phyloP scores from a whole-genome alignment of 2,888 invertebrate genomes.

The Drosophila gaucha region DNA sequence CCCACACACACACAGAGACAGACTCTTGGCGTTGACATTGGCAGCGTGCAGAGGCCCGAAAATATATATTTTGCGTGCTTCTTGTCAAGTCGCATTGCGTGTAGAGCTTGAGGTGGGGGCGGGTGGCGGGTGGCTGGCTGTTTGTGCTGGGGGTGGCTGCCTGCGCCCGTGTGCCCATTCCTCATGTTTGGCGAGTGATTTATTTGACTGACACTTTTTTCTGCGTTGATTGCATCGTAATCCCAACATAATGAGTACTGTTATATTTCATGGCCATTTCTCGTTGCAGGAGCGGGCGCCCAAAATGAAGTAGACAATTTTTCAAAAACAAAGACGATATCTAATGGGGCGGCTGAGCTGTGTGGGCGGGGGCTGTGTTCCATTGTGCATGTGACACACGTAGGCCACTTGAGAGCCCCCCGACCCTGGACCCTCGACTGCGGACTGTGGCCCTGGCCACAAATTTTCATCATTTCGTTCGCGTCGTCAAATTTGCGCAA shows the following conservation, averaged over 20 bases:
- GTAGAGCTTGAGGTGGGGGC: background rate
- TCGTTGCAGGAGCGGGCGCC: constrained; percentile 58
- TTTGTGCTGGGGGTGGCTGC: background rate
- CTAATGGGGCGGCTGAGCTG: constrained; percentile 24
- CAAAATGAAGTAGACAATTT: constrained; percentile 77
- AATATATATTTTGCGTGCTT: constrained; percentile 64
- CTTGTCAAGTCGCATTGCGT: constrained; percentile 59
- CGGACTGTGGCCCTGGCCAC: constrained; percentile 5
- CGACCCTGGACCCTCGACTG: background rate
- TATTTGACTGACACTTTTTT: constrained; percentile 82
- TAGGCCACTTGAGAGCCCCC: constrained; percentile 68
- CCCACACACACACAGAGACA: constrained; percentile 17
- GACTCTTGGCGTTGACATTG: constrained; percentile 74
- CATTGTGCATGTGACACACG: constrained; percentile 76
- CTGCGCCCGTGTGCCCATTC: constrained; percentile 39
- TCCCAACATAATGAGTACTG: constrained; percentile 82
- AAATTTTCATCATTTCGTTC: constrained; percentile 72
- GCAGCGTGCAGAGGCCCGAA: constrained; percentile 60
- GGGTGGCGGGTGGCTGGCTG: background rate
- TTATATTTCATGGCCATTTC: constrained; percentile 78
- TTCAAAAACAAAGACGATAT: constrained; percentile 75
- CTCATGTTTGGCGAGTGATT: constrained; percentile 79
- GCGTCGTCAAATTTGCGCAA: constrained; percentile 52
- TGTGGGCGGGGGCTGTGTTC: background rate
- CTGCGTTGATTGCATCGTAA: constrained; percentile 83